Conservation (phyloP, 2,797 vertebrate species). For the Megaceryle alcyon region DNA sequence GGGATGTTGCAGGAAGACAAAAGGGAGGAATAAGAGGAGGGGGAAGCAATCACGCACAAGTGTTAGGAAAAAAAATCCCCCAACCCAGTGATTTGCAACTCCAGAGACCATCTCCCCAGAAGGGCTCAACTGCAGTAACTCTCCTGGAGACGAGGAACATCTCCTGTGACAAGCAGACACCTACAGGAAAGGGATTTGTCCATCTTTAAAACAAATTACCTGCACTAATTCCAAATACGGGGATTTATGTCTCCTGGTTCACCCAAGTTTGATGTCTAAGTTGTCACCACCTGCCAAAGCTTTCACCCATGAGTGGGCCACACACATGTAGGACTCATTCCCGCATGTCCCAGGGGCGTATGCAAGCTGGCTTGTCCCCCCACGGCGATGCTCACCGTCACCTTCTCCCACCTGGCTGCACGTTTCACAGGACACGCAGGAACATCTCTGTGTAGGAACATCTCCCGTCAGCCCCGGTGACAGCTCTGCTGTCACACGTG, state of each 20-base stretch:
- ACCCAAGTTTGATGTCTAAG: not conserved
- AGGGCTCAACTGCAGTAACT: not conserved
- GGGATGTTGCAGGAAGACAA: conserved; percentile 44
- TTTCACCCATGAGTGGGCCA: not conserved
- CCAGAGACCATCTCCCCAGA: not conserved
- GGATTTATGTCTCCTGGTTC: conserved; percentile 21
- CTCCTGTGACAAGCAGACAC: not conserved
- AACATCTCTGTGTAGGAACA: not conserved
- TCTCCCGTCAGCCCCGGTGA: fast-evolving
- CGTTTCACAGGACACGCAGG: fast-evolving
- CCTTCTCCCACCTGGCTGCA: not conserved
- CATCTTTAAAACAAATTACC: conserved; percentile 14
- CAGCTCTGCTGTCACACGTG: not conserved
- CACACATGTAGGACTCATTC: fast-evolving
- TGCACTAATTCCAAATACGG: not conserved
- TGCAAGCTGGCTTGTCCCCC: not conserved
- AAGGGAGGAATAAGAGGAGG: conserved; percentile 38
- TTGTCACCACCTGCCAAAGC: not conserved
- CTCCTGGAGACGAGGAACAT: not conserved
- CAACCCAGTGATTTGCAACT: not conserved
- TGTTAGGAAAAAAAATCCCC: not conserved
- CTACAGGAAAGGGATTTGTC: conserved; percentile 1
- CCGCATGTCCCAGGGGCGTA: fast-evolving
- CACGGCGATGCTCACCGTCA: not conserved
- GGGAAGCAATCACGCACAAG: not conserved